Evolutionary conservation across 2,797 vertebrate species (phyloP).

Genomic region (Microctenopoma stevenorrisi): DNA sequence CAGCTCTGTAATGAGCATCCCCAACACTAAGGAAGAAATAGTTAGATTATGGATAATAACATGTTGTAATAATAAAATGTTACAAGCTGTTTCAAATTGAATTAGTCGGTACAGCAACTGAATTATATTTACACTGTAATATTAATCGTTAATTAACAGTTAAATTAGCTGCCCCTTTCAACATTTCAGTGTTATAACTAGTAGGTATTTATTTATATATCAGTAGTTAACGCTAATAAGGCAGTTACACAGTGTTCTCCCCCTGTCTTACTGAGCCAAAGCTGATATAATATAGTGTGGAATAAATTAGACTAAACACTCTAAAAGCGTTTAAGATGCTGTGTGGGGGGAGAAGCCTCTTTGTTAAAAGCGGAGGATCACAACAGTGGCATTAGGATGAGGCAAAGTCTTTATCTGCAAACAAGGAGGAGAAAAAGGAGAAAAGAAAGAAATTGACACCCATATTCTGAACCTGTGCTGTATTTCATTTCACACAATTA

Average conservation of each 20-base stretch:
- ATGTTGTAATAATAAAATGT: too few species aligned
- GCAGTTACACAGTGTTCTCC: constrained; percentile 42
- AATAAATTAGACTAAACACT: constrained; percentile 54
- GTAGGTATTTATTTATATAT: constrained; percentile 35
- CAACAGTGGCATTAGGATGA: constrained; percentile 51
- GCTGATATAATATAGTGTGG: constrained; percentile 58
- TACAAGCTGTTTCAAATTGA: too few species aligned
- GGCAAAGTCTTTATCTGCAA: constrained; percentile 56
- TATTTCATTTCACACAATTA: constrained; percentile 82
- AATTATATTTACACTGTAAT: too few species aligned
- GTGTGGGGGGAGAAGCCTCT: constrained; percentile 16
- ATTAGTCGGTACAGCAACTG: too few species aligned
- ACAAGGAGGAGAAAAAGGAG: constrained; percentile 47
- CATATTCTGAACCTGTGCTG: constrained; percentile 67
- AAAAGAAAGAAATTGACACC: constrained; percentile 58
- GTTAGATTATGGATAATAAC: too few species aligned
- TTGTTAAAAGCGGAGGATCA: constrained; percentile 51
- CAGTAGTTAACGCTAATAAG: constrained; percentile 39
- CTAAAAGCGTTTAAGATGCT: constrained; percentile 46
- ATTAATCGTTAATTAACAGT: too few species aligned
- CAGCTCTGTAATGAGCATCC: not conserved
- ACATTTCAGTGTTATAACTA: constrained; percentile 22
- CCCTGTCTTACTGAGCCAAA: constrained; percentile 28
- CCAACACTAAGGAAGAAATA: too few species aligned
- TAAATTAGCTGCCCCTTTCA: too few species aligned